These are phyloP conservation scores for Odontocerum albicorne DNA, from an alignment of 2,888 invertebrate genomes.

Conservation along the genomic window DNA sequence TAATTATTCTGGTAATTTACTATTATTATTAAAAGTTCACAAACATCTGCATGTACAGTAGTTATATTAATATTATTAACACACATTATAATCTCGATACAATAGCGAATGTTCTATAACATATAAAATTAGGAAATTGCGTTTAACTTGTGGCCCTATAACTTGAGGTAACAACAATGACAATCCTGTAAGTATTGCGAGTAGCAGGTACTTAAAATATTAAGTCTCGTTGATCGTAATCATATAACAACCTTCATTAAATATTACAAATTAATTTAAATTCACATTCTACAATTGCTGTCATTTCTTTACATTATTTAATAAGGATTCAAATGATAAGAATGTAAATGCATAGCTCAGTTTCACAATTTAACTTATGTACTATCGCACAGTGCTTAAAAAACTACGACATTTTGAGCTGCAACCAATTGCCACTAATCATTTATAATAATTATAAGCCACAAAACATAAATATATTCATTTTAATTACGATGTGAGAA, in stretches of 20 bases:
- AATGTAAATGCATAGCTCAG: no score
- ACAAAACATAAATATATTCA: no score
- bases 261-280: no score
- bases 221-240: constrained; percentile 31
- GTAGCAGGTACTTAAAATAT: constrained; percentile 32
- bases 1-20: constrained; percentile 30
- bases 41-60: constrained; percentile 30
- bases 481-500: no score
- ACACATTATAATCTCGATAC: constrained; percentile 37
- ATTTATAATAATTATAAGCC: no score
- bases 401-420: no score
- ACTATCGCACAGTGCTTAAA: no score
- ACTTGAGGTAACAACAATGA: constrained; percentile 33
- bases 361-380: no score
- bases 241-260: constrained; percentile 18
- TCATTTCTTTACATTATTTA: no score
- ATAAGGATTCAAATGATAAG: no score
- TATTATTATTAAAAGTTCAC: constrained; percentile 27
- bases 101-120: constrained; percentile 28
- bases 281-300: no score
- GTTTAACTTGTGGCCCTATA: constrained; percentile 32
- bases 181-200: constrained; percentile 27
- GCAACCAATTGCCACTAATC: no score
- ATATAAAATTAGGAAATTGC: constrained; percentile 34
- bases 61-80: constrained; percentile 29